Conservation (phyloP, 2,888 invertebrate species). For the Allygus modestus region DNA sequence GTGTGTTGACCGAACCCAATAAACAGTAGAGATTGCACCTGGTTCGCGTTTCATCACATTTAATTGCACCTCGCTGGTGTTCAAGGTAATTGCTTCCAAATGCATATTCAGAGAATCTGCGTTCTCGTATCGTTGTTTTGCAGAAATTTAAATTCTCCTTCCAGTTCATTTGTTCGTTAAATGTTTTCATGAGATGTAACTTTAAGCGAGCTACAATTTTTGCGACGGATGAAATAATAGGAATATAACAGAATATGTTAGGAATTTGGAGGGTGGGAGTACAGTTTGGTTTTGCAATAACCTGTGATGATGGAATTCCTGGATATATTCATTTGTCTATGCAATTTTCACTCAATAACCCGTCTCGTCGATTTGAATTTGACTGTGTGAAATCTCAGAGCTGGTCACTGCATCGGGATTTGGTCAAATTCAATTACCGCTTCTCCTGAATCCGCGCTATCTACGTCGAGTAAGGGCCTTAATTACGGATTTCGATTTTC, state of each 20-base stretch:
- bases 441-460: not conserved
- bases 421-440: not conserved
- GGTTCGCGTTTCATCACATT: not conserved
- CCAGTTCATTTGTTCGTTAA: not conserved
- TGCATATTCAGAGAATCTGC: not conserved
- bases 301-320: too few relatives aligned
- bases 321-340: too few relatives aligned
- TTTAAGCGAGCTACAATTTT: too few relatives aligned
- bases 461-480: not conserved
- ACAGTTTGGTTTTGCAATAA: too few relatives aligned
- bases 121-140: not conserved
- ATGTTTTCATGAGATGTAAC: too few relatives aligned
- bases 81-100: not conserved
- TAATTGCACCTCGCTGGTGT: not conserved
- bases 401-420: too few relatives aligned
- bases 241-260: too few relatives aligned
- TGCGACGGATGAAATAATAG: too few relatives aligned
- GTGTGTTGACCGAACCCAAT: too few relatives aligned
- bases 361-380: not conserved
- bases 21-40: not conserved
- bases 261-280: too few relatives aligned
- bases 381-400: not conserved
- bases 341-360: not conserved
- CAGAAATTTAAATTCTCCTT: not conserved
- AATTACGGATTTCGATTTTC: not conserved